phyloP scores from a whole-genome alignment of 2,888 invertebrate genomes.

The Tiliacea citrago region DNA sequence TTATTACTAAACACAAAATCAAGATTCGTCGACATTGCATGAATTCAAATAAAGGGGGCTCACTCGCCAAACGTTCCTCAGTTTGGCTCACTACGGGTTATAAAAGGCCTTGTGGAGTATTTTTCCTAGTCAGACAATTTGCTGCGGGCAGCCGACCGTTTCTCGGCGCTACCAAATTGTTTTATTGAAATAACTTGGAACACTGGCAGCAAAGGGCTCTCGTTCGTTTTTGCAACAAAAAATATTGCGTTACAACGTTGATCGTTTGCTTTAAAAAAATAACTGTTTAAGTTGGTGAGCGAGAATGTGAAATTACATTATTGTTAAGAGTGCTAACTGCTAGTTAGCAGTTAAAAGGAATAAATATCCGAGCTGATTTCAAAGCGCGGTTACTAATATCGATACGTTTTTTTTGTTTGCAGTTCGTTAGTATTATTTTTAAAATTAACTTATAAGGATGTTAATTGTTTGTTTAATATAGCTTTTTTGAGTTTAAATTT shows the following conservation, averaged over 20 bases:
- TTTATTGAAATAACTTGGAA: conserved; percentile 60
- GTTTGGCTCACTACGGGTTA: conserved; percentile 22
- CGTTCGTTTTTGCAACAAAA: conserved; percentile 40
- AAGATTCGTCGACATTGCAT: background rate
- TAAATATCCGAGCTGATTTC: background rate
- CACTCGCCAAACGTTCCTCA: background rate
- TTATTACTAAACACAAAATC: background rate
- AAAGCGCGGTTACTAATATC: background rate
- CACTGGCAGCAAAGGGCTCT: conserved; percentile 33
- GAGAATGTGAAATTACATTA: conserved; percentile 4
- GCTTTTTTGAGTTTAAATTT: background rate
- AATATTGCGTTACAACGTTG: conserved; percentile 35
- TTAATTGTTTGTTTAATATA: background rate
- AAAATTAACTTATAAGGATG: too few relatives aligned
- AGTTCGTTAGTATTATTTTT: background rate
- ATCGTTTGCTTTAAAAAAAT: conserved; percentile 26
- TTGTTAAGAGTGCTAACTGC: background rate
- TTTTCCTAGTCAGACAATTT: conserved; percentile 42
- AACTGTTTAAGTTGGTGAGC: conserved; percentile 15
- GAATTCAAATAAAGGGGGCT: conserved; percentile 18
- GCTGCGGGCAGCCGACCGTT: conserved; percentile 41
- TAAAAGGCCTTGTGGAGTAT: conserved; percentile 31
- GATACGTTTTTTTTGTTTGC: conserved; percentile 4
- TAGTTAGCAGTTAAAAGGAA: background rate
- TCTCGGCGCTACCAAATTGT: conserved; percentile 46